Evolutionary conservation across 2,888 invertebrate genomes (phyloP), one percentile per base, ranked within the genome.

Genomic region (Matsumyia berberina): DNA sequence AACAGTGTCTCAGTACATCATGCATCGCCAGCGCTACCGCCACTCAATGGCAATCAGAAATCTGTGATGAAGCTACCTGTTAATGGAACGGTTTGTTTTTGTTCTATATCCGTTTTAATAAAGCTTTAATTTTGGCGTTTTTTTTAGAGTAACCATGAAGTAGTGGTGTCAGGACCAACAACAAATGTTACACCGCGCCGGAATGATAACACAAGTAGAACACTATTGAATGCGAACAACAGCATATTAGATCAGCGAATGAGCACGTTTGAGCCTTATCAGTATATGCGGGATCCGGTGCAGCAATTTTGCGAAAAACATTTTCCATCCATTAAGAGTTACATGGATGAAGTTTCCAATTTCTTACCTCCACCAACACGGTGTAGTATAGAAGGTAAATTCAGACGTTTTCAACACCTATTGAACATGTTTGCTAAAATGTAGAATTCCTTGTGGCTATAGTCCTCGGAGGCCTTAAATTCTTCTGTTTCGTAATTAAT

Each of bases 261-360:
- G 91, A 96, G 96, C 89, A 96, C 96, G 64, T 97, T 97, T 91
- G 97, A 97, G 91, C 97, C 97, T 3, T 97, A 96, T 88, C 96
- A 96, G n/a, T 91, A 91, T 46, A 96, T 97, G 96, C 91, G 96
- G 24, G 97, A 97, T 90, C 96, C 97, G 0, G 97, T 98, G 44
- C 97, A 97, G 89, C 97, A 98, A 91, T 98, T 98, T 92, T 98
- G 98, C 92, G 98, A 98, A 91, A 98, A 98, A 91, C 97, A 98
- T 90, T 92, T 97, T 86, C 95, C 96, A 87, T 98, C 97, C 90
- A 98, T 98, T 74, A 96, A 97, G 91, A 94, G 94, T 17, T 98
- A 97, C 89, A 97, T 98, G 95, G 96, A 96, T 88, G 96, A 96
- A 89, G 94, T 98, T 5, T 96, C 96, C 31, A 93, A 96, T 82